Evolutionary conservation across 2,113 vertebrate genomes (phyloP).

Genomic region (Pygoscelis antarcticus): DNA sequence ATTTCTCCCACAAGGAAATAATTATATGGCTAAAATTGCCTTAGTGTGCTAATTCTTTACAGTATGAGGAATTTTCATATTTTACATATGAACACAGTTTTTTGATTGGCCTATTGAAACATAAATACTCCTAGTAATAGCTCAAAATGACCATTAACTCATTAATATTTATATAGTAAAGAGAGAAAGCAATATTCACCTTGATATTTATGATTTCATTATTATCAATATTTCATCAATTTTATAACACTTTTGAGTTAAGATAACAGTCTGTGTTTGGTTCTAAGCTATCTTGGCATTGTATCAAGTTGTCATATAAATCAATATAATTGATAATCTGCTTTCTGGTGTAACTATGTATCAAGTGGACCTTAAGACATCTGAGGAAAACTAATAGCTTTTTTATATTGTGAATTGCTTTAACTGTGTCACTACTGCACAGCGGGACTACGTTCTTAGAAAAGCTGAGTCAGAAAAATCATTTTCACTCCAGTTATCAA

Average conservation of each 20-base stretch:
- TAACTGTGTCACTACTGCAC: background rate
- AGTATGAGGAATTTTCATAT: background rate
- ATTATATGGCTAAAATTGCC: background rate
- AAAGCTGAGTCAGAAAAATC: background rate
- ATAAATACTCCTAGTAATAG: background rate
- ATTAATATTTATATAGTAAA: background rate
- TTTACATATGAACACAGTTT: background rate
- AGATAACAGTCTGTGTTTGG: background rate
- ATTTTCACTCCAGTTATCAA: background rate
- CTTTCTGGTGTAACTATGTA: background rate
- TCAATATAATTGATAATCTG: conserved; percentile 16
- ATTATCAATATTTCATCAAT: background rate
- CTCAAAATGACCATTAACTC: background rate
- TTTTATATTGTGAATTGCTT: background rate
- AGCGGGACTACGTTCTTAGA: background rate
- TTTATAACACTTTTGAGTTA: background rate
- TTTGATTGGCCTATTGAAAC: background rate
- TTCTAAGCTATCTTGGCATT: background rate
- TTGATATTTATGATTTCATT: background rate
- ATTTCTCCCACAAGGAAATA: background rate
- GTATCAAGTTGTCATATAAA: background rate
- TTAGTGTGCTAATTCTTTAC: background rate
- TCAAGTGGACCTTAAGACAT: background rate
- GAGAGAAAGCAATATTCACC: background rate
- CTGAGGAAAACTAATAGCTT: background rate